Base-by-base conservation (phyloP, 2,888 invertebrate genomes). In the Norana najaformis region DNA sequence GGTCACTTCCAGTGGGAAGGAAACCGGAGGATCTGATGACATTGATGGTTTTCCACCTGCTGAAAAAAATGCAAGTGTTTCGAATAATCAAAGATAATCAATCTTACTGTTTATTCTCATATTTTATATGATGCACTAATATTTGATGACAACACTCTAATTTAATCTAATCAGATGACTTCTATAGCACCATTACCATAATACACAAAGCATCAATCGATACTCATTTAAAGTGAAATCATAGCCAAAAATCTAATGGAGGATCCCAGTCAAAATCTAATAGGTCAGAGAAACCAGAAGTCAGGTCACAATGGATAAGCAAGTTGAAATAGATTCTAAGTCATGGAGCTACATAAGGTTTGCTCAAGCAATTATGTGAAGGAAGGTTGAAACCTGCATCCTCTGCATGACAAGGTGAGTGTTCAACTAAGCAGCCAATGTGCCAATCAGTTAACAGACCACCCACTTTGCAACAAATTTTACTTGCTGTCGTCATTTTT, bases 11-110 rank as follows among this genome's bases (percentile, higher is more conserved):
- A n/a, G n/a, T 1, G 2, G 69, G 69, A 69, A 69, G 69, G 69
- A n/a, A 69, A 69, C 69, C 69, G 69, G n/a, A 69, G 69, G n/a
- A 11, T 69, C 69, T n/a, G 69, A 53, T 53, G 53, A 69, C 69
- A 69, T 69, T n/a, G 69, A 69, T n/a, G n/a, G n/a, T 69, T 69
- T 69, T 69, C 69, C 69, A 69, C 69, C 69, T 69, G n/a, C 30
- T 69, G 69, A 69, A 69, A 1, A 69, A n/a, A 69, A 69, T n/a
- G n/a, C n/a, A 69, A 69, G 30, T 69, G 69, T 13, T 11, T n/a
- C 30, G n/a, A 69, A 69, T 8, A 69, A 69, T 69, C 69, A 20
- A 23, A 47, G 20, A 47, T 47, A 47, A 23, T 47, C 8, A 47
- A 47, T 69, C 30, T n/a, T n/a, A n/a, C n/a, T 69, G 13, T 5